A percentile compares a stretch with the other conserved stretches of the same genome.
phyloP scores from a whole-genome alignment of 2,113 vertebrate genomes.

The Probosciger aterrimus region DNA sequence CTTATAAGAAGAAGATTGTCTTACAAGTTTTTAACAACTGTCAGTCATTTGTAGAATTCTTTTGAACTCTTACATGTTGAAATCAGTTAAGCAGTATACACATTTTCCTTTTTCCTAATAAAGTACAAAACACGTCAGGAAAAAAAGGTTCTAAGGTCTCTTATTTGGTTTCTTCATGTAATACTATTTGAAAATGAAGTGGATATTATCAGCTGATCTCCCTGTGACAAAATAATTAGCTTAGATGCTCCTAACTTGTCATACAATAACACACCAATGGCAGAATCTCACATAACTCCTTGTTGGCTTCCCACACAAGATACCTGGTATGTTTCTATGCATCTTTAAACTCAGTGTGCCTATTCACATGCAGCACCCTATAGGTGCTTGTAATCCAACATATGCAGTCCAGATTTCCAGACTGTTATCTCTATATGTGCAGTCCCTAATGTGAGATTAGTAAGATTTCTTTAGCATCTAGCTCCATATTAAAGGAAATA shows the following conservation, averaged over 20 bases:
- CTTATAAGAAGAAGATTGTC: neutral
- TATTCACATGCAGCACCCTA: neutral
- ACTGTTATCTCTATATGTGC: neutral
- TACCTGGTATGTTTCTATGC: neutral
- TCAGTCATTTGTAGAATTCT: neutral
- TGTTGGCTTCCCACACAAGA: neutral
- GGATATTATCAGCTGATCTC: neutral
- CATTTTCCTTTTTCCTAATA: neutral
- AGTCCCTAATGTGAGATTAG: neutral
- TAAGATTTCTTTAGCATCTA: neutral
- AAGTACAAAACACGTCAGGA: neutral
- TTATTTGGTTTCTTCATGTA: neutral
- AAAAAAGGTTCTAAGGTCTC: neutral
- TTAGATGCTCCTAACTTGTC: neutral
- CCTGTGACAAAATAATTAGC: neutral
- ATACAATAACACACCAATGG: neutral
- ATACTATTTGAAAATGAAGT: neutral
- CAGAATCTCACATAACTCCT: neutral
- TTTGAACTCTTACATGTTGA: neutral
- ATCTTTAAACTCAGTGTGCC: neutral
- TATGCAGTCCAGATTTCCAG: neutral
- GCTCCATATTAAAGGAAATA: neutral
- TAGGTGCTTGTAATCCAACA: neutral
- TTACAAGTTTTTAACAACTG: neutral
- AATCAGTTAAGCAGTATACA: neutral